A percentile compares a stretch with the other conserved stretches of the same genome.
phyloP scores from a whole-genome alignment of 2,888 invertebrate species.

The Diachrysia chrysitis region DNA sequence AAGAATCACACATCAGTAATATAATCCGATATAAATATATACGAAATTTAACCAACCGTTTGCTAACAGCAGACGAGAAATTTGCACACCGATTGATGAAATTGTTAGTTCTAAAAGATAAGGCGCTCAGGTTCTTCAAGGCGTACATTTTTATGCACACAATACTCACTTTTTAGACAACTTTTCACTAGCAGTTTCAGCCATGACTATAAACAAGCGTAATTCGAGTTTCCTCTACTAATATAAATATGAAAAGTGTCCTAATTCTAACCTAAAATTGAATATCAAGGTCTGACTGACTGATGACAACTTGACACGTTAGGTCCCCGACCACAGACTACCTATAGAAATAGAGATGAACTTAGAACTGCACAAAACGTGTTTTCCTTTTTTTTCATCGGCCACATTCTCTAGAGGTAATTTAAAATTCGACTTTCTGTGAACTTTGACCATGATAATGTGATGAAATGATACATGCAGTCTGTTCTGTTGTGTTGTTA shows the following conservation, averaged over 20 bases:
- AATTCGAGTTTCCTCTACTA: slow-evolving; percentile 14
- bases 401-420: no score
- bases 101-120: slow-evolving; percentile 67
- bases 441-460: no score
- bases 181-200: slow-evolving; percentile 89
- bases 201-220: slow-evolving; percentile 80
- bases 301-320: slow-evolving; percentile 49
- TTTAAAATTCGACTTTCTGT: no score
- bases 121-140: slow-evolving; percentile 64
- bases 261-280: slow-evolving; percentile 56
- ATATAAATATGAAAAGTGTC: slow-evolving; percentile 20
- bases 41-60: slow-evolving; percentile 79
- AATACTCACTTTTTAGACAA: slow-evolving; percentile 92
- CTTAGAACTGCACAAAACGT: background rate
- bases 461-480: no score
- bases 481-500: no score
- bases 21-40: slow-evolving; percentile 31
- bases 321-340: background rate
- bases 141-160: slow-evolving; percentile 72
- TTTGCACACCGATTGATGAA: slow-evolving; percentile 68
- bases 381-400: no score
- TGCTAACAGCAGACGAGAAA: slow-evolving; percentile 72
- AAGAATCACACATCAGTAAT: slow-evolving; percentile 63
- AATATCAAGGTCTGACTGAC: background rate
- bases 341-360: background rate